Evolutionary conservation across 2,113 vertebrate genomes (phyloP).

Genomic region (Stomatorhinus ivindoensis): DNA sequence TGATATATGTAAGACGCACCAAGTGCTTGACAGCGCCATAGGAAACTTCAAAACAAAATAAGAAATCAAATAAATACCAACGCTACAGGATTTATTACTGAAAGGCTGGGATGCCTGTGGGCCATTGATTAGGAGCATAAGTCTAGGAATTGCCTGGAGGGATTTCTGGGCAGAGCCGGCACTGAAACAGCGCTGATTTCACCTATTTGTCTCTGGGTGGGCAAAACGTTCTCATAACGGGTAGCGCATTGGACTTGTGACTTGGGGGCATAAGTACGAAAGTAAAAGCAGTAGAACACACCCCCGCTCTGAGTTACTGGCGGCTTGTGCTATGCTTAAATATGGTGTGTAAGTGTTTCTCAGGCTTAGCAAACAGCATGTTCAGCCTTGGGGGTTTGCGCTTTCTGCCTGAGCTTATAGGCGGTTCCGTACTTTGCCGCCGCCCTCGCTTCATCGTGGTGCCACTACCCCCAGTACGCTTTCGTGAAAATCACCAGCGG

Average conservation of each 20-base stretch:
- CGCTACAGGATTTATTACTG: not conserved
- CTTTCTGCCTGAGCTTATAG: not conserved
- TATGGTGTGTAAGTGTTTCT: not conserved
- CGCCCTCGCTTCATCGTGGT: not conserved
- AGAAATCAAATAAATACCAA: not conserved
- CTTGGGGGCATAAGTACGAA: not conserved
- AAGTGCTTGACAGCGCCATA: not conserved
- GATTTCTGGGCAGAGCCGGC: not conserved
- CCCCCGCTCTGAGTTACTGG: not conserved
- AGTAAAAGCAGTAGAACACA: not conserved
- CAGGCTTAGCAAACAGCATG: not conserved
- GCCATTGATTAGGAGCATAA: not conserved
- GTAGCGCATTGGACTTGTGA: not conserved
- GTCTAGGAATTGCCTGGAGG: not conserved
- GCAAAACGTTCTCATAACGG: not conserved
- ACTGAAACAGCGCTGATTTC: not conserved
- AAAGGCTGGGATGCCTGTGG: not conserved
- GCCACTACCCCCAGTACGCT: not conserved
- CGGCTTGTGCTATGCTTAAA: not conserved
- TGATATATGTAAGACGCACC: too few species aligned
- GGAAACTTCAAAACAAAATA: not conserved
- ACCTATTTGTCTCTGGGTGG: not conserved
- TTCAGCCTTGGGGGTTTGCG: not conserved
- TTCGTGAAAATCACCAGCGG: not conserved
- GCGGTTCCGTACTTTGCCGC: not conserved